Conservation (phyloP, 2,113 vertebrate genomes). For the Chionomys nivalis region DNA sequence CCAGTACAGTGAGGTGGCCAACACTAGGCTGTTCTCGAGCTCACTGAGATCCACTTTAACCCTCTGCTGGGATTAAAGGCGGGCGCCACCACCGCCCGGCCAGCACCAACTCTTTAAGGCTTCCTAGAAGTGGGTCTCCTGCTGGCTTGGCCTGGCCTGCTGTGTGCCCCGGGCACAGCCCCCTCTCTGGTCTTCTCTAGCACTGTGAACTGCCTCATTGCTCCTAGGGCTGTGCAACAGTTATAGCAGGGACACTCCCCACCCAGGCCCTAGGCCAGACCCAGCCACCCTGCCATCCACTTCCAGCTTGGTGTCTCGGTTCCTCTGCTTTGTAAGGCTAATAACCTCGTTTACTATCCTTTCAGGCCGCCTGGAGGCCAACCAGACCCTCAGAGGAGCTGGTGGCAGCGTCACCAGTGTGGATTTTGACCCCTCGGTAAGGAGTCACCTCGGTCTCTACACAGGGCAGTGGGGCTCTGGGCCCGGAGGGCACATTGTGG, state of each 20-base stretch:
- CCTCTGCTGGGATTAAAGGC: too few species aligned
- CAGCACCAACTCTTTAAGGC: not conserved
- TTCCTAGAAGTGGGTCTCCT: not conserved
- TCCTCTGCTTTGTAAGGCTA: not conserved
- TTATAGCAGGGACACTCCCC: not conserved
- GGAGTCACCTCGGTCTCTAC: not conserved
- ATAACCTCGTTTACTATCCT: not conserved
- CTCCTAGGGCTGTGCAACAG: not conserved
- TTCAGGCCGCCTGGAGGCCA: conserved; percentile 87
- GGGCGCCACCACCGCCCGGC: too few species aligned
- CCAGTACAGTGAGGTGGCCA: not conserved
- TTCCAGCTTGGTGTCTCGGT: not conserved
- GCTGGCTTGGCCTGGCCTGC: not conserved
- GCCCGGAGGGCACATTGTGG: not conserved
- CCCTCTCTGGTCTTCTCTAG: not conserved
- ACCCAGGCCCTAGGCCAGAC: not conserved
- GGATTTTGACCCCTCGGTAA: conserved; percentile 90
- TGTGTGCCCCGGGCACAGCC: not conserved
- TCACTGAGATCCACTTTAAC: too few species aligned
- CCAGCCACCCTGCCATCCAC: not conserved
- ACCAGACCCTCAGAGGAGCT: conserved; percentile 88
- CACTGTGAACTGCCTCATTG: not conserved
- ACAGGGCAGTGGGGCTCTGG: not conserved
- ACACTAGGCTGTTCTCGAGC: not conserved
- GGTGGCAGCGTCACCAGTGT: conserved; percentile 91